Evolutionary conservation across 2,797 vertebrate species (phyloP).

Genomic region (Euthynnus affinis): DNA sequence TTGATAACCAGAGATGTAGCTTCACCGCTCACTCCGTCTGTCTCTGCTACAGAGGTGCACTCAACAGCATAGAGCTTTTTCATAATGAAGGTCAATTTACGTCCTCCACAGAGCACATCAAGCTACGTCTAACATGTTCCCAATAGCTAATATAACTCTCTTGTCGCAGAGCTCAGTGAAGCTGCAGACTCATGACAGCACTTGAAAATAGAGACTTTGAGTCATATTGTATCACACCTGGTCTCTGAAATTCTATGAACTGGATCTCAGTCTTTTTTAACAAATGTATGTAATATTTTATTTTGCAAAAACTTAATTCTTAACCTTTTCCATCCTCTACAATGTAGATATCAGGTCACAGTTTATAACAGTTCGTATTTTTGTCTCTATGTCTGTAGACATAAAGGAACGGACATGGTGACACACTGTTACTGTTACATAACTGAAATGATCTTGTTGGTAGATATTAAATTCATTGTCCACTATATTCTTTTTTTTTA

Average conservation of each 20-base stretch:
- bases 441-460: not conserved
- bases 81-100: constrained; percentile 38
- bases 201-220: constrained; percentile 5
- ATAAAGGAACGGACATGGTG: not conserved
- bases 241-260: too few species aligned
- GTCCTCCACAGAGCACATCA: constrained; percentile 21
- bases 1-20: constrained; percentile 26
- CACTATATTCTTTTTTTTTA: not conserved
- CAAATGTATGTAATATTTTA: too few species aligned
- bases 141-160: not conserved
- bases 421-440: not conserved
- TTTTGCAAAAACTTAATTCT: not conserved
- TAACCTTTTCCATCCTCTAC: too few species aligned
- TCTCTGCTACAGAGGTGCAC: constrained; percentile 17
- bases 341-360: not conserved
- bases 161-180: constrained; percentile 9
- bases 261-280: too few species aligned
- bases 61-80: constrained; percentile 27
- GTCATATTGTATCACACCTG: not conserved
- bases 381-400: not conserved
- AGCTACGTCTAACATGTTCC: constrained; percentile 22
- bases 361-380: not conserved
- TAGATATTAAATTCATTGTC: not conserved
- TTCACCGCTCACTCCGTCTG: not conserved
- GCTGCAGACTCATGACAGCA: not conserved